phyloP scores from a whole-genome alignment of 1,140 invertebrate species.

The Xylocopa sonorina region DNA sequence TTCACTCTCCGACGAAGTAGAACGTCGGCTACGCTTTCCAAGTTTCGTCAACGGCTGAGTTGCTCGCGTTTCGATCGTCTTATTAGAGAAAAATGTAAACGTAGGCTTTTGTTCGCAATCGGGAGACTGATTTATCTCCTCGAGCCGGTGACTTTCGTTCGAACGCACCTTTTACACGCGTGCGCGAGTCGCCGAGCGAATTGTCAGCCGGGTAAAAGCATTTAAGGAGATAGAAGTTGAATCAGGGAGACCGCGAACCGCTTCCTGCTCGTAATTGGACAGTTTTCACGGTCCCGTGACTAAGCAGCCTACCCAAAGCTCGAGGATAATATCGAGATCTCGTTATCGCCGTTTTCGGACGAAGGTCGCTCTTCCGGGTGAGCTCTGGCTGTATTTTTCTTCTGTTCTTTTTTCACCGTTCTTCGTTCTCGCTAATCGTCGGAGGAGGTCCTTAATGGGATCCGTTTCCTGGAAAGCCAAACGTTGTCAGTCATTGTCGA shows the following conservation, averaged over 20 bases:
- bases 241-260: constrained; percentile 50
- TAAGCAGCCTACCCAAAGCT: constrained; percentile 60
- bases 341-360: constrained; percentile 43
- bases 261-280: constrained; percentile 71
- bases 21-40: background rate
- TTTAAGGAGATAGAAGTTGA: constrained; percentile 69
- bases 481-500: background rate
- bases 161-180: background rate
- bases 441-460: background rate
- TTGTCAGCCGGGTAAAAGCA: constrained; percentile 45
- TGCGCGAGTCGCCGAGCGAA: constrained; percentile 32
- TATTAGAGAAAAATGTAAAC: background rate
- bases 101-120: constrained; percentile 41
- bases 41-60: background rate
- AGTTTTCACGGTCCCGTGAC: constrained; percentile 68
- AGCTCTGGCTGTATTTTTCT: constrained; percentile 1
- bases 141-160: constrained; percentile 5
- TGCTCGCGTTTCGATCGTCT: background rate
- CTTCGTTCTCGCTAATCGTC: background rate
- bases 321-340: constrained; percentile 46
- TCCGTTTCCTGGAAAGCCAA: background rate
- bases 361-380: constrained; percentile 56
- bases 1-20: background rate
- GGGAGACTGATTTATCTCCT: constrained; percentile 27
- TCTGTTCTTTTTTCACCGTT: background rate